Evolutionary conservation across 2,797 vertebrate genomes (phyloP).

Genomic region (Malacoraja senta): DNA sequence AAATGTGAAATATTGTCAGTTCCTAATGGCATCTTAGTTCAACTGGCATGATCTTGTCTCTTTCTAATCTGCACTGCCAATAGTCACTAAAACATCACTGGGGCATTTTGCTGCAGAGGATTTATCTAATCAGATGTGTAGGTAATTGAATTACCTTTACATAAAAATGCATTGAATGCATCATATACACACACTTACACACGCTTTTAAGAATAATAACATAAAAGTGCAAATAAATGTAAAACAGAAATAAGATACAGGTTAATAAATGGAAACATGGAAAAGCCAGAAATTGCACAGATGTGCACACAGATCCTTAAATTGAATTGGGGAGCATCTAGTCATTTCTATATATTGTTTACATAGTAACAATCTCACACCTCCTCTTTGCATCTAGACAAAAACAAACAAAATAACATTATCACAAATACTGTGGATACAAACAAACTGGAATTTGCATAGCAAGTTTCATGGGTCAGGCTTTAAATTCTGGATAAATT

Average conservation of each 20-base stretch:
- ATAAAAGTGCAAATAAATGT: not conserved
- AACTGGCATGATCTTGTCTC: not conserved
- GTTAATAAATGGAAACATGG: not conserved
- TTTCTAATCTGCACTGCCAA: not conserved
- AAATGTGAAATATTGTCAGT: not conserved
- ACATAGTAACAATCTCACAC: not conserved
- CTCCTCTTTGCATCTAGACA: not conserved
- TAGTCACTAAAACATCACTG: not conserved
- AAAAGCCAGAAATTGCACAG: not conserved
- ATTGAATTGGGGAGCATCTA: not conserved
- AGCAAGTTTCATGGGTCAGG: not conserved
- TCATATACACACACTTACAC: too few species aligned
- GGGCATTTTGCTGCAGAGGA: not conserved
- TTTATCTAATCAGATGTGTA: not conserved
- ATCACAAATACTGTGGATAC: not conserved
- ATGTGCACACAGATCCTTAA: not conserved
- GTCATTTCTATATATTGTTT: not conserved
- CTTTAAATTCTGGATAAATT: not conserved
- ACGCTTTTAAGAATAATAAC: not conserved
- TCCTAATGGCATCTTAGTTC: not conserved
- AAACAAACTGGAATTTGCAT: constrained; percentile 2
- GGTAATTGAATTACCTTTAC: not conserved
- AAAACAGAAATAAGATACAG: not conserved
- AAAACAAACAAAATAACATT: not conserved
- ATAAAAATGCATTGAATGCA: too few species aligned